phyloP scores from a whole-genome alignment of 2,113 vertebrate species.

The Oreochromis tanganicae region DNA sequence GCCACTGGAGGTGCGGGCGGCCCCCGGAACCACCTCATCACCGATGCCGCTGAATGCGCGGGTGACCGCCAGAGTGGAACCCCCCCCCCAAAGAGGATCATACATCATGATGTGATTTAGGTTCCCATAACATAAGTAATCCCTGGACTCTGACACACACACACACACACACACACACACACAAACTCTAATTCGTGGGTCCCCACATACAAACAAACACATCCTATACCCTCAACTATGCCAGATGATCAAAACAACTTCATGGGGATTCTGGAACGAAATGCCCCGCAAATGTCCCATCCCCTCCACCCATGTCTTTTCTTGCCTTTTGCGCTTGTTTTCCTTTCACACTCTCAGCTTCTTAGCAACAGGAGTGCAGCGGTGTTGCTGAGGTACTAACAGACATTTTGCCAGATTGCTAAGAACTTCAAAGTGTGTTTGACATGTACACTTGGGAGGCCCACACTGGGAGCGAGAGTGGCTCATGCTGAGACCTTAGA shows the following conservation, averaged over 20 bases:
- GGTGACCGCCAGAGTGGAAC: too few species aligned
- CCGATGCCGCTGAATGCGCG: too few species aligned
- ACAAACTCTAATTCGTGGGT: too few species aligned
- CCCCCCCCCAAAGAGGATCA: too few species aligned
- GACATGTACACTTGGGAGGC: conserved; percentile 44
- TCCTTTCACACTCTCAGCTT: neutral
- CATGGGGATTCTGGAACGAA: neutral
- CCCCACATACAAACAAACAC: neutral
- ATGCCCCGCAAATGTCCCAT: neutral
- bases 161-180: too few species aligned
- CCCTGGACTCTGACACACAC: too few species aligned
- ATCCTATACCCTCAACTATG: neutral
- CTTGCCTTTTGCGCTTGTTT: neutral
- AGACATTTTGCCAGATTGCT: conserved; percentile 41
- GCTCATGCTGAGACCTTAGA: conserved; percentile 32
- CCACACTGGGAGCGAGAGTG: neutral
- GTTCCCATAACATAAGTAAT: too few species aligned
- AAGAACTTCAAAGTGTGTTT: conserved; percentile 57
- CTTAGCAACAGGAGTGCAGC: neutral
- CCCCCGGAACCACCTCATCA: too few species aligned
- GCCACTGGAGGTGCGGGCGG: too few species aligned
- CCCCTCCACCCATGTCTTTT: neutral
- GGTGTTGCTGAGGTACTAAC: conserved; percentile 21
- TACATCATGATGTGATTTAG: too few species aligned
- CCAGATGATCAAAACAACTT: conserved; percentile 18